Evolutionary conservation across 1,140 invertebrate species (phyloP).

Genomic region (Zaprionus lachaisei): DNA sequence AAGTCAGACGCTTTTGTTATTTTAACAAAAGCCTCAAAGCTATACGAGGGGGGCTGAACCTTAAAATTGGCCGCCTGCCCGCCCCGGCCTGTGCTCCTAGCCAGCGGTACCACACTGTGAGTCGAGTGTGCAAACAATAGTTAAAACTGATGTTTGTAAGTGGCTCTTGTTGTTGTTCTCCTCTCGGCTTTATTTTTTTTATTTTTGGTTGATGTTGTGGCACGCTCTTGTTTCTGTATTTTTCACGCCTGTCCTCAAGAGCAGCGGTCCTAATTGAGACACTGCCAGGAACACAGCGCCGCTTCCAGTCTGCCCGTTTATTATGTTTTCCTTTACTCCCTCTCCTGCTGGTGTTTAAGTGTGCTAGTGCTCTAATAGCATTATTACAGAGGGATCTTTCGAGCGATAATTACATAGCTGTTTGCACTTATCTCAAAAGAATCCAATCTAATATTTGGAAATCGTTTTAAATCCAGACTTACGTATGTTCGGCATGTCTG

Average conservation of each 20-base stretch:
- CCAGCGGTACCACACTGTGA: slow-evolving; percentile 10
- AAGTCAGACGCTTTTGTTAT: slow-evolving; percentile 62
- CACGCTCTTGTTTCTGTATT: slow-evolving; percentile 47
- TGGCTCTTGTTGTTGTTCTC: slow-evolving; percentile 49
- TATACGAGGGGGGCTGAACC: slow-evolving; percentile 40
- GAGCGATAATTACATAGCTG: slow-evolving; percentile 14
- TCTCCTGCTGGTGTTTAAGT: slow-evolving; percentile 19
- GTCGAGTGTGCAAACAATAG: slow-evolving; percentile 79
- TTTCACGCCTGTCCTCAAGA: slow-evolving; percentile 43
- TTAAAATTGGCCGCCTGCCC: slow-evolving; percentile 56
- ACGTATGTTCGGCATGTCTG: no score
- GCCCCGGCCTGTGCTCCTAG: not conserved
- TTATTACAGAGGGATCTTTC: slow-evolving; percentile 7
- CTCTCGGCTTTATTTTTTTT: slow-evolving; percentile 21
- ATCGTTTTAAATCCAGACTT: no score
- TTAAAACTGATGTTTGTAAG: slow-evolving; percentile 82
- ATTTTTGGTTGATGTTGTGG: slow-evolving; percentile 34
- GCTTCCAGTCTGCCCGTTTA: slow-evolving; percentile 4
- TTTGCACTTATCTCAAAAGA: not conserved
- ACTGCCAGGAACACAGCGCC: slow-evolving; percentile 52
- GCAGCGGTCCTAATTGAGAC: slow-evolving; percentile 70
- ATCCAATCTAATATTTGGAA: not conserved
- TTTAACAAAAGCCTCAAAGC: slow-evolving; percentile 65
- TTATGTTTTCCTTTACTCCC: slow-evolving; percentile 15
- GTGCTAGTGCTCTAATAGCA: slow-evolving; percentile 39